phyloP scores from a whole-genome alignment of 2,888 invertebrate species.

The Phymatocera aterrima region DNA sequence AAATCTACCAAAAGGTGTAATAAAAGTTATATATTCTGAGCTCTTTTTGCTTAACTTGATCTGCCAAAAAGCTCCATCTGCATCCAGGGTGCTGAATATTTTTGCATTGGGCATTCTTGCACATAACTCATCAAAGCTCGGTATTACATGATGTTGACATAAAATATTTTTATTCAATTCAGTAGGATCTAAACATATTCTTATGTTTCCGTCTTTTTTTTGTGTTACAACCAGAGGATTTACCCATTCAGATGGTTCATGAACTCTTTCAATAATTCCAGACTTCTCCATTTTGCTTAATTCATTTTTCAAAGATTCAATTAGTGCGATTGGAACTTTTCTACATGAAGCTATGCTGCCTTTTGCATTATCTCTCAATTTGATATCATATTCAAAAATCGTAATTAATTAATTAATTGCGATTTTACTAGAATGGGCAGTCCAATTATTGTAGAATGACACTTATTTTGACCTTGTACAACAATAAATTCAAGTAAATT shows the following conservation, averaged over 20 bases:
- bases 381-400: slow-evolving; percentile 54
- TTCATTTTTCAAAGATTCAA: too few species aligned
- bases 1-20: slow-evolving; percentile 61
- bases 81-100: slow-evolving; percentile 59
- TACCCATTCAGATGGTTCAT: slow-evolving; percentile 57
- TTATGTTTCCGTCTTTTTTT: slow-evolving; percentile 52
- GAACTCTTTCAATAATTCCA: slow-evolving; percentile 54
- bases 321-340: slow-evolving; percentile 52
- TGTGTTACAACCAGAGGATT: slow-evolving; percentile 46
- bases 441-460: not conserved
- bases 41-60: slow-evolving; percentile 56
- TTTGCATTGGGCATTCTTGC: slow-evolving; percentile 57
- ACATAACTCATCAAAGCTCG: slow-evolving; percentile 60
- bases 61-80: slow-evolving; percentile 59
- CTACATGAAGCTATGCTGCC: slow-evolving; percentile 49
- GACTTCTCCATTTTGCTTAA: too few species aligned
- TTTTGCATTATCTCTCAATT: slow-evolving; percentile 51
- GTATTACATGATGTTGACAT: slow-evolving; percentile 57
- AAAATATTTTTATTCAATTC: slow-evolving; percentile 59
- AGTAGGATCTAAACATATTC: slow-evolving; percentile 63
- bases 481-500: too few species aligned
- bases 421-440: not conserved
- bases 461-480: not conserved
- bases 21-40: slow-evolving; percentile 58
- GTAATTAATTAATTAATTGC: slow-evolving; percentile 31